Conservation (phyloP, 1,140 invertebrate genomes). For the Drosophila yakuba region DNA sequence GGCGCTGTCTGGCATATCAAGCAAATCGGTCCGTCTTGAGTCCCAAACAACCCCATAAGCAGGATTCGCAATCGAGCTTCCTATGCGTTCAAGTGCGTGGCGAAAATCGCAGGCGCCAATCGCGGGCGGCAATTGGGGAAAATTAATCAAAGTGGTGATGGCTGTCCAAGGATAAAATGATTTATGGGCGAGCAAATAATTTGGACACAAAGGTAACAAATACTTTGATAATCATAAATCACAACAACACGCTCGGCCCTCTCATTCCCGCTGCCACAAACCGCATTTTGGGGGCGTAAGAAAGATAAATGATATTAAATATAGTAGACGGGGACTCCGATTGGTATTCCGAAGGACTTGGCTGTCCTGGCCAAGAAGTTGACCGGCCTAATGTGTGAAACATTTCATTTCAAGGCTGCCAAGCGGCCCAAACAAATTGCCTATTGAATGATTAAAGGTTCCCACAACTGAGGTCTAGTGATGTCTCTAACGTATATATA, state of each 20-base stretch:
- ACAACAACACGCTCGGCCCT: slow-evolving; percentile 45
- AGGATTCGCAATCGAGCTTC: background rate
- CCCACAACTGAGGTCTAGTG: slow-evolving; percentile 5
- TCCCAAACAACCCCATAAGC: background rate
- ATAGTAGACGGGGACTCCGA: slow-evolving; percentile 54
- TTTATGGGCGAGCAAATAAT: slow-evolving; percentile 80
- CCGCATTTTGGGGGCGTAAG: slow-evolving; percentile 72
- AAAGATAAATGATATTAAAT: slow-evolving; percentile 84
- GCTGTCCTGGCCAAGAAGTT: slow-evolving; percentile 25
- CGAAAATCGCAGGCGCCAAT: slow-evolving; percentile 51
- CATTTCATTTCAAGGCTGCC: slow-evolving; percentile 68
- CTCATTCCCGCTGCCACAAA: slow-evolving; percentile 13
- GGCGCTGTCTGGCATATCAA: slow-evolving; percentile 63
- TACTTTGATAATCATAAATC: slow-evolving; percentile 83
- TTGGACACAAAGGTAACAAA: slow-evolving; percentile 82
- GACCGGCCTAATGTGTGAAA: slow-evolving; percentile 69
- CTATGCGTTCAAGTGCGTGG: background rate
- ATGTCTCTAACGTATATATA: background rate
- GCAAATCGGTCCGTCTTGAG: slow-evolving; percentile 16
- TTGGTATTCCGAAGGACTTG: background rate
- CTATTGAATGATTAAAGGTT: slow-evolving; percentile 79
- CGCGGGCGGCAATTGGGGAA: slow-evolving; percentile 69
- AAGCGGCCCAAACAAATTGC: slow-evolving; percentile 70
- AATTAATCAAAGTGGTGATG: slow-evolving; percentile 74
- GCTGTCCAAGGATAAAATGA: slow-evolving; percentile 56